Conservation (phyloP, 1,140 invertebrate genomes). For the Pogonomyrmex californicus region DNA sequence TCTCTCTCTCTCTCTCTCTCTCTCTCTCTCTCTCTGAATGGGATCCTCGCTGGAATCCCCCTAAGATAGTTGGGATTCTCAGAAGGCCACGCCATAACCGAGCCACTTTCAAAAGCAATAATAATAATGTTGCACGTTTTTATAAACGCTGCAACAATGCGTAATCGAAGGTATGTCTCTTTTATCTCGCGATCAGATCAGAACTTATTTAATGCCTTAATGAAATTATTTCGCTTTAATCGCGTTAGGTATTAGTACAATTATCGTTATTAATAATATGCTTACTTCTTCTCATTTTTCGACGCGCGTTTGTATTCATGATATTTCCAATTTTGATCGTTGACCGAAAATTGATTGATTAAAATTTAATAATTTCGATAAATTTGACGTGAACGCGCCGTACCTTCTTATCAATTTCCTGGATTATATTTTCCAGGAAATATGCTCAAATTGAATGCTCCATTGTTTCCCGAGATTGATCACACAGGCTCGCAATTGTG, state of each 20-base stretch:
- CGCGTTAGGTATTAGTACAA: background rate
- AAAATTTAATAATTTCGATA: constrained; percentile 15
- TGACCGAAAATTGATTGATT: background rate
- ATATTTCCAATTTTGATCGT: constrained; percentile 4
- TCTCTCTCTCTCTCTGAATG: constrained; percentile 30
- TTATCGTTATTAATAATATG: constrained; percentile 6
- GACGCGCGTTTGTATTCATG: background rate
- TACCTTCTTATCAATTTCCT: constrained; percentile 10
- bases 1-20: no score
- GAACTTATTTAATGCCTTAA: background rate
- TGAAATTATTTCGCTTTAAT: background rate
- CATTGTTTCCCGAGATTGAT: constrained; percentile 17
- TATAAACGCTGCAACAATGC: background rate
- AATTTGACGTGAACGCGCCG: background rate
- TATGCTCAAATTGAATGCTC: constrained; percentile 17
- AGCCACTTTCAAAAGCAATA: constrained; percentile 12
- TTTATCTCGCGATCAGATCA: background rate
- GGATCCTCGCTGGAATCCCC: constrained; percentile 38
- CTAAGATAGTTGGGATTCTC: constrained; percentile 64
- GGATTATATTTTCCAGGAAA: background rate
- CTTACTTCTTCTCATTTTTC: background rate
- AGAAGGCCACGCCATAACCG: constrained; percentile 18
- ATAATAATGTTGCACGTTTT: constrained; percentile 24
- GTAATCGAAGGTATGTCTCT: background rate
- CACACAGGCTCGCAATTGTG: background rate